phyloP scores from a whole-genome alignment of 2,888 invertebrate species.

The Oxytorus armatus region DNA sequence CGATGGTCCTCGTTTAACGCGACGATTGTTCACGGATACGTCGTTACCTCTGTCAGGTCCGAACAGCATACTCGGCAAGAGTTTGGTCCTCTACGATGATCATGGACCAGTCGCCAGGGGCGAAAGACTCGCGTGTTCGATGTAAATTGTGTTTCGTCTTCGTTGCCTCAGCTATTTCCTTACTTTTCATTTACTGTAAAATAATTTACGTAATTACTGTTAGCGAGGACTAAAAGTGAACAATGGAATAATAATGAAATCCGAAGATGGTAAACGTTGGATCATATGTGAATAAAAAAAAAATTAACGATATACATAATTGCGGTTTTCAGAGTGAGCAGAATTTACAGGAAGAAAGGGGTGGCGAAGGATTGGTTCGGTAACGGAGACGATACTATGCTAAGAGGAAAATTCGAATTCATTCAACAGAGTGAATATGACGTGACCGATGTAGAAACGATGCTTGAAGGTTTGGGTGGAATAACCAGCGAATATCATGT shows the following conservation, averaged over 20 bases:
- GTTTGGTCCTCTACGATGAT: slow-evolving; percentile 95
- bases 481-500: slow-evolving; percentile 91
- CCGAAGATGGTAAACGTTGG: too few relatives aligned
- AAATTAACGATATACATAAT: neutral
- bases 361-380: slow-evolving; percentile 95
- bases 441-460: slow-evolving; percentile 91
- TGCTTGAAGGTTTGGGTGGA: slow-evolving; percentile 88
- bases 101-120: slow-evolving; percentile 95
- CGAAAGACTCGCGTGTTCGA: slow-evolving; percentile 94
- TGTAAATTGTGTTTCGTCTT: slow-evolving; percentile 85
- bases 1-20: slow-evolving; percentile 88
- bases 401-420: slow-evolving; percentile 92
- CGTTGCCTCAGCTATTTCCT: neutral
- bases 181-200: neutral
- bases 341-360: slow-evolving; percentile 91
- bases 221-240: too few relatives aligned
- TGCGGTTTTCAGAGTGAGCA: slow-evolving; percentile 87
- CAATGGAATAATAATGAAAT: too few relatives aligned
- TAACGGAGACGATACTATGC: slow-evolving; percentile 88
- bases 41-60: slow-evolving; percentile 91
- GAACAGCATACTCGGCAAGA: slow-evolving; percentile 91
- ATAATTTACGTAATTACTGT: neutral
- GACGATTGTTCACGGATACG: slow-evolving; percentile 92
- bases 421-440: slow-evolving; percentile 95
- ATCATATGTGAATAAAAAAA: neutral